These are phyloP conservation scores for Lithophane socia DNA, from an alignment of 2,888 invertebrate species.

Conservation along the genomic window DNA sequence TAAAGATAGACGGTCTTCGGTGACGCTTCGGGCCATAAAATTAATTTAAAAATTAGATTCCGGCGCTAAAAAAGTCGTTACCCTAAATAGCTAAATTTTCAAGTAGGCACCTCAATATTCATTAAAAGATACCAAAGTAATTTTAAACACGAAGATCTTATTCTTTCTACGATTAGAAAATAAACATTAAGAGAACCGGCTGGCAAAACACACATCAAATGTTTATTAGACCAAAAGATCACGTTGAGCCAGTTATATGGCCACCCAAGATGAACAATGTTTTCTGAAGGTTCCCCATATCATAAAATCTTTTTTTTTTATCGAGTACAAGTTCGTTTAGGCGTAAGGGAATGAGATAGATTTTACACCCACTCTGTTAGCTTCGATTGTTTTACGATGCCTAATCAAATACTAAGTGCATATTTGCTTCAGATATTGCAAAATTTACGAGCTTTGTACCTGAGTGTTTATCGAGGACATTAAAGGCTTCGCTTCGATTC, in stretches of 20 bases:
- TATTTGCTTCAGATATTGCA: constrained; percentile 76
- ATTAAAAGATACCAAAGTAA: constrained; percentile 62
- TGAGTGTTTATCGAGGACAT: constrained; percentile 70
- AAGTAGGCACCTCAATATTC: constrained; percentile 50
- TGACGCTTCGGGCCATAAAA: constrained; percentile 47
- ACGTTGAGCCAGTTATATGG: constrained; percentile 78
- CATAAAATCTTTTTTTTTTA: constrained; percentile 89
- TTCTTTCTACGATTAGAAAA: constrained; percentile 81
- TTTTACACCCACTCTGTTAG: constrained; percentile 84
- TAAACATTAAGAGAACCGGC: constrained; percentile 80
- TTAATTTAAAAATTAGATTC: constrained; percentile 55
- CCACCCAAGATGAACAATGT: constrained; percentile 89
- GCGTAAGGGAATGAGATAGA: constrained; percentile 82
- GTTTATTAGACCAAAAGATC: constrained; percentile 85
- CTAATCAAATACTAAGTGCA: constrained; percentile 77
- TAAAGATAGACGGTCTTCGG: constrained; percentile 23
- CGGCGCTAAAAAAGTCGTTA: constrained; percentile 41
- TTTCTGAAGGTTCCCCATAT: constrained; percentile 84
- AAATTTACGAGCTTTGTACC: constrained; percentile 68
- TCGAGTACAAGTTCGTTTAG: constrained; percentile 80
- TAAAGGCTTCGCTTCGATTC: constrained; percentile 65
- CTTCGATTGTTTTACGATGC: constrained; percentile 79
- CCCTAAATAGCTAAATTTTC: constrained; percentile 40
- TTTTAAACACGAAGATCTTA: constrained; percentile 71
- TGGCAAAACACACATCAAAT: constrained; percentile 81